phyloP scores from a whole-genome alignment of 2,888 invertebrate species.

The Rhingia rostrata region DNA sequence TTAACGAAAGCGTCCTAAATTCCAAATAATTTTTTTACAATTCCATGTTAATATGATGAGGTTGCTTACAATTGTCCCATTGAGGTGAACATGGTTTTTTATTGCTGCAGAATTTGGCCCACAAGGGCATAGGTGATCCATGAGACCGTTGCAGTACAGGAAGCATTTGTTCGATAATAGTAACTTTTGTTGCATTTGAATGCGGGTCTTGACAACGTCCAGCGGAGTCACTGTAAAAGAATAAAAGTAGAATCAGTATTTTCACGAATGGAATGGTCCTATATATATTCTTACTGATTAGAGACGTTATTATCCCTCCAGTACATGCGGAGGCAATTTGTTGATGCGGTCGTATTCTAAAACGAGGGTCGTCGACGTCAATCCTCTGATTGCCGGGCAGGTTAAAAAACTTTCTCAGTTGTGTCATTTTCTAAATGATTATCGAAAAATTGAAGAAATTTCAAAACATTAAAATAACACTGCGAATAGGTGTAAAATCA shows the following conservation, averaged over 20 bases:
- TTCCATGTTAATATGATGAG: not conserved
- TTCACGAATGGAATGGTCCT: not conserved
- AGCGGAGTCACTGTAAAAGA: conserved; percentile 93
- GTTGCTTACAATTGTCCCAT: conserved; percentile 88
- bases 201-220: conserved; percentile 99
- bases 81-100: conserved; percentile 87
- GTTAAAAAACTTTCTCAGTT: not conserved
- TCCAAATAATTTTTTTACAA: conserved; percentile 11
- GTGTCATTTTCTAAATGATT: conserved; percentile 13
- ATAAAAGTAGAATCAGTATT: conserved; percentile 8
- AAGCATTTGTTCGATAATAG: conserved; percentile 93
- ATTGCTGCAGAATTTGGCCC: conserved; percentile 81
- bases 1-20: conserved; percentile 96
- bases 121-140: conserved; percentile 98
- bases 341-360: conserved; percentile 84
- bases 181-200: conserved; percentile 96
- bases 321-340: conserved; percentile 84
- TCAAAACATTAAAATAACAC: not conserved
- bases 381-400: conserved; percentile 11
- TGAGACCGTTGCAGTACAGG: conserved; percentile 98
- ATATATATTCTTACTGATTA: conserved; percentile 87
- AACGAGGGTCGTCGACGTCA: conserved; percentile 87
- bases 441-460: not conserved
- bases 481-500: conserved; percentile 30
- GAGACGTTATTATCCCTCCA: conserved; percentile 94